These are phyloP conservation scores for Geothlypis trichas DNA, from an alignment of 2,113 vertebrate genomes.

Conservation along the genomic window DNA sequence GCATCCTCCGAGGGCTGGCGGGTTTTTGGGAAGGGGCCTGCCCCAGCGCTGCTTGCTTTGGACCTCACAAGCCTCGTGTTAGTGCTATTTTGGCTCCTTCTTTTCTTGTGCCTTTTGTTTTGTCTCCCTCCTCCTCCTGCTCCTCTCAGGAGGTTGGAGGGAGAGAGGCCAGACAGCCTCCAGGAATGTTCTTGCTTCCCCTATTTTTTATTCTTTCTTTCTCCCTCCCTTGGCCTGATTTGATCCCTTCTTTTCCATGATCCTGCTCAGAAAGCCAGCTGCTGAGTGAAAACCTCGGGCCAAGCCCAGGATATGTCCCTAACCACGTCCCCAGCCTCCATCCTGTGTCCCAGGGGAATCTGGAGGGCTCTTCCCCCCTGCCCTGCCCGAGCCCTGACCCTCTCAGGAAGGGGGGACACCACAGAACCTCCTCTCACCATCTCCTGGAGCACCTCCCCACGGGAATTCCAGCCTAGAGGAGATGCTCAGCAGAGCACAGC, in stretches of 20 bases:
- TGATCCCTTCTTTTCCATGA: constrained; percentile 40
- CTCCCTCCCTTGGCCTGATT: not conserved
- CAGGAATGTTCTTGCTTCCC: constrained; percentile 52
- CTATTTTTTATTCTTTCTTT: not conserved
- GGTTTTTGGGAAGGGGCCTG: constrained; percentile 1
- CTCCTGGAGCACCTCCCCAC: not conserved
- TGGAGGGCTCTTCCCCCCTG: not conserved
- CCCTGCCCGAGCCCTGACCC: not conserved
- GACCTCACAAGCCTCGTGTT: not conserved
- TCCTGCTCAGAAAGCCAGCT: not conserved
- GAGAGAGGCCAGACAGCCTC: constrained; percentile 49
- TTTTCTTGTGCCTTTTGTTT: constrained; percentile 43
- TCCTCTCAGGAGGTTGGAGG: constrained; percentile 22
- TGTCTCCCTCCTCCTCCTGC: constrained; percentile 23
- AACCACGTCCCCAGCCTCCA: not conserved
- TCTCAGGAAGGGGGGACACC: not conserved
- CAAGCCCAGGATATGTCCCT: not conserved
- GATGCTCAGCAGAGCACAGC: not conserved
- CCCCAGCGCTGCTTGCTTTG: not conserved
- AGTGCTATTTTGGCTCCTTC: not conserved
- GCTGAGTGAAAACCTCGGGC: not conserved
- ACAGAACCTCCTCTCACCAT: not conserved
- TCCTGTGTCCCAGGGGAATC: not conserved
- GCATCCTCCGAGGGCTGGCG: not conserved
- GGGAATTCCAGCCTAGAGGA: not conserved